phyloP scores from a whole-genome alignment of 2,113 vertebrate species.

The Bos indicus region DNA sequence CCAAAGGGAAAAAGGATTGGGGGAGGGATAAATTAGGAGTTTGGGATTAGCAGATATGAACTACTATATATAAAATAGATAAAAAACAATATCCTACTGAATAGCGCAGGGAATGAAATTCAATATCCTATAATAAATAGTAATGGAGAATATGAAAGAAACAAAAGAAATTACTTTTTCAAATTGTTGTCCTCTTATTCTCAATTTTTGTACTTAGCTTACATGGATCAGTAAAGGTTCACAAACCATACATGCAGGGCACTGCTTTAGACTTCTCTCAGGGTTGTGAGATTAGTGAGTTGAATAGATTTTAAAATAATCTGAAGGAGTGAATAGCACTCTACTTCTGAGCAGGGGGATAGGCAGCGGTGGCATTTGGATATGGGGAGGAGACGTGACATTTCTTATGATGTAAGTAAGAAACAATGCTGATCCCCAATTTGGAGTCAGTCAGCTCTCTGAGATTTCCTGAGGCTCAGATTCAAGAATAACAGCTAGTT shows the following conservation, averaged over 20 bases:
- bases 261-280: neutral
- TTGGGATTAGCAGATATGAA: neutral
- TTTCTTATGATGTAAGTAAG: neutral
- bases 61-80: neutral
- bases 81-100: neutral
- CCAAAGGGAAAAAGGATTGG: neutral
- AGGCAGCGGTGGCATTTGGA: neutral
- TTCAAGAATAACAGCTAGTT: neutral
- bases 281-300: neutral
- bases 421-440: neutral
- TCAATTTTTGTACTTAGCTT: neutral
- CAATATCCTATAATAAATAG: neutral
- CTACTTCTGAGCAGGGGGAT: neutral
- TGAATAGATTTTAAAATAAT: neutral
- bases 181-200: neutral
- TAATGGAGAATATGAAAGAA: neutral
- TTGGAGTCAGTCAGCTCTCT: neutral
- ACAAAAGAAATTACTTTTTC: neutral
- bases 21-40: neutral
- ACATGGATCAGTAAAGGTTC: neutral
- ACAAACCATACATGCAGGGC: neutral
- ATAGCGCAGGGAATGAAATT: accelerated
- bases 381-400: neutral
- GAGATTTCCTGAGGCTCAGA: neutral
- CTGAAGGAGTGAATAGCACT: neutral